Percentiles rank a stretch among this genome's conserved stretches.
phyloP scores from a whole-genome alignment of 2,888 invertebrate species.

The Alviniconcha strummeri region DNA sequence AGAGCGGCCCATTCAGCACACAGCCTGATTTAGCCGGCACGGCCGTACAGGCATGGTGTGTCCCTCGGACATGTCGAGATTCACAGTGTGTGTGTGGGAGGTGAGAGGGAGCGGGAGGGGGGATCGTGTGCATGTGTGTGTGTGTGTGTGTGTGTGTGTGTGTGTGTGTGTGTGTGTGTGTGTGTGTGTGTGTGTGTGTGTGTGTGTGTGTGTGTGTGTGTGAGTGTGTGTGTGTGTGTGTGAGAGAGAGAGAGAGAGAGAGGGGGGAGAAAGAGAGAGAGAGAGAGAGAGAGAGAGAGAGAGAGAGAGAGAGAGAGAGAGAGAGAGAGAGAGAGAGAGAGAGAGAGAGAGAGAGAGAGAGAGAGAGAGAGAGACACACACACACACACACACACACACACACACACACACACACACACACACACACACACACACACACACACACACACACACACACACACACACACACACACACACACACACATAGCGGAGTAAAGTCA shows the following conservation, averaged over 20 bases:
- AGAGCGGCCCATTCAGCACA: too few relatives aligned
- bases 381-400: too few relatives aligned
- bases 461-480: neutral
- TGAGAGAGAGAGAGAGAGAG: neutral
- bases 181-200: constrained; percentile 15
- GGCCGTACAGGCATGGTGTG: too few relatives aligned
- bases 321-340: neutral
- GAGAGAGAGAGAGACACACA: neutral
- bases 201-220: constrained; percentile 14
- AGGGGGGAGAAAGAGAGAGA: neutral
- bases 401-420: too few relatives aligned
- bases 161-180: neutral
- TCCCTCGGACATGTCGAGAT: too few relatives aligned
- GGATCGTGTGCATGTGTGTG: constrained; percentile 9
- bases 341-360: neutral
- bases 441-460: neutral
- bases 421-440: too few relatives aligned
- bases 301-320: neutral
- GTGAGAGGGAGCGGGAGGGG: too few relatives aligned
- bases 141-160: neutral
- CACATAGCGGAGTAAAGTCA: too few relatives aligned
- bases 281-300: neutral
- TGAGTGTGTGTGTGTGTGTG: neutral
- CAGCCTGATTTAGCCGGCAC: too few relatives aligned
- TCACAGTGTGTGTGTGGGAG: neutral